These are phyloP conservation scores for Paraescarpia echinospica DNA, from an alignment of 1,140 invertebrate genomes.

Conservation along the genomic window DNA sequence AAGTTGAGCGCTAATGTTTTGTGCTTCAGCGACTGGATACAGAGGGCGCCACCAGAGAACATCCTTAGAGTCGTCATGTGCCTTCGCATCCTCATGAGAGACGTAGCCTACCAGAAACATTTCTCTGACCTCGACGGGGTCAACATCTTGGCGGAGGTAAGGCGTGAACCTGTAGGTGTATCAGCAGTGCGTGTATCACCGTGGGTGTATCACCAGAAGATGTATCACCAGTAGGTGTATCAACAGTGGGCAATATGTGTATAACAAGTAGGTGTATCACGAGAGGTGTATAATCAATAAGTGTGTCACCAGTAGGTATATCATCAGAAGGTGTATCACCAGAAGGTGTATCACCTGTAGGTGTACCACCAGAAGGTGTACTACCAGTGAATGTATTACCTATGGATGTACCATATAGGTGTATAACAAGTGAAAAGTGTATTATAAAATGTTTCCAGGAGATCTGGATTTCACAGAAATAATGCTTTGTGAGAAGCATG, in stretches of 20 bases:
- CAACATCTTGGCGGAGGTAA: constrained; percentile 46
- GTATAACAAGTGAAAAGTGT: no score
- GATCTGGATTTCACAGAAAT: neutral
- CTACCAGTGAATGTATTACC: no score
- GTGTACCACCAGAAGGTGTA: neutral
- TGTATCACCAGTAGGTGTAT: neutral
- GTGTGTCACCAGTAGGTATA: neutral
- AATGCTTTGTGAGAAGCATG: neutral
- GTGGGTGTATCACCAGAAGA: no score
- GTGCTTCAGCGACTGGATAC: constrained; percentile 48
- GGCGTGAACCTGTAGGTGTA: neutral
- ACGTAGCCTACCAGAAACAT: constrained; percentile 46
- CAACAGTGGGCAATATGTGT: neutral
- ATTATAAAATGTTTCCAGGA: no score
- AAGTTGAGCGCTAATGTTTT: neutral
- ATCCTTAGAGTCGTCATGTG: constrained; percentile 50
- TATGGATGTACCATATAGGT: neutral
- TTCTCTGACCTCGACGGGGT: constrained; percentile 48
- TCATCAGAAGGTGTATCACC: no score
- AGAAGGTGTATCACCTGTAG: neutral
- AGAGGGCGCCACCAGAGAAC: constrained; percentile 46
- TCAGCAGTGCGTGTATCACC: no score
- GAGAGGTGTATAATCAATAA: no score
- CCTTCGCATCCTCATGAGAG: constrained; percentile 54
- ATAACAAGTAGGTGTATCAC: no score